Evolutionary conservation across 2,113 vertebrate species (phyloP).

Genomic region (Tragelaphus imberbis): DNA sequence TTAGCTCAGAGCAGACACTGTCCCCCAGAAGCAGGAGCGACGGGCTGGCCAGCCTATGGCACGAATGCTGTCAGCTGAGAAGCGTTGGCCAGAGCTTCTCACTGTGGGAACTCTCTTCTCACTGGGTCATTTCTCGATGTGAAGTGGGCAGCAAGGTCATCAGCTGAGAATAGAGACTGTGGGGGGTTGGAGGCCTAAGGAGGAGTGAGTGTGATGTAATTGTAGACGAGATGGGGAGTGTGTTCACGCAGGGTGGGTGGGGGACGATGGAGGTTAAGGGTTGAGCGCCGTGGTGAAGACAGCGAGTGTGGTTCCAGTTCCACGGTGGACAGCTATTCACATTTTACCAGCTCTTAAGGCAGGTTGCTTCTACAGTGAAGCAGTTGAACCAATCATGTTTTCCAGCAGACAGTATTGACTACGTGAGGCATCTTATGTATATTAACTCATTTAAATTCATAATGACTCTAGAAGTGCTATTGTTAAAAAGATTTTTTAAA

Average conservation of each 20-base stretch:
- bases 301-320: not conserved
- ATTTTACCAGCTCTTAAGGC: not conserved
- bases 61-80: not conserved
- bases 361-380: not conserved
- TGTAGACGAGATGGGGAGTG: not conserved
- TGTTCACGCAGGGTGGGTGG: not conserved
- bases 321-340: not conserved
- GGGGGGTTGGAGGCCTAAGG: not conserved
- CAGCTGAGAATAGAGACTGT: not conserved
- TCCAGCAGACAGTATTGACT: rapidly evolving
- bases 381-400: not conserved
- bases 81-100: not conserved
- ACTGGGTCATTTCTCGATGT: not conserved
- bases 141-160: not conserved
- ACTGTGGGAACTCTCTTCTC: not conserved
- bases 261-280: too few relatives aligned
- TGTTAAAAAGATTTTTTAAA: not conserved
- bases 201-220: not conserved
- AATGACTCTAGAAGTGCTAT: not conserved
- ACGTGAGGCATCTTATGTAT: rapidly evolving
- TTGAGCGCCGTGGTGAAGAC: rapidly evolving
- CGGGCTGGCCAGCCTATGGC: rapidly evolving
- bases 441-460: not conserved
- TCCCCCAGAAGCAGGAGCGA: not conserved
- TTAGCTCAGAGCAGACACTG: not conserved